phyloP scores from a whole-genome alignment of 2,888 invertebrate species.

The Drosophila mettleri region DNA sequence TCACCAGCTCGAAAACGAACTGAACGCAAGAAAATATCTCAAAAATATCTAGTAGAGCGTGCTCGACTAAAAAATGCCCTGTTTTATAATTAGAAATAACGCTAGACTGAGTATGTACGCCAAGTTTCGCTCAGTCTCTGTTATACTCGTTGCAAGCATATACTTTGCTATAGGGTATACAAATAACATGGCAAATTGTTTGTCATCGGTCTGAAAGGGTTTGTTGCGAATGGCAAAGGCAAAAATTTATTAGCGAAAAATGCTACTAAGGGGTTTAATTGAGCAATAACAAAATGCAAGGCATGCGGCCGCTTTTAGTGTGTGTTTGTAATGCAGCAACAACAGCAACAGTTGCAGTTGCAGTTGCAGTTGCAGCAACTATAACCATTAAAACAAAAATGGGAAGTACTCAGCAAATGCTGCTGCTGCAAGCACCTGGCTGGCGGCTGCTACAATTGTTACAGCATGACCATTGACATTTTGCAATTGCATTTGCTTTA shows the following conservation, averaged over 20 bases:
- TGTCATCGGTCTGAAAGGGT: slow-evolving; percentile 55
- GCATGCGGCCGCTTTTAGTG: slow-evolving; percentile 44
- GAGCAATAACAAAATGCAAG: slow-evolving; percentile 71
- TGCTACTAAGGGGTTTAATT: slow-evolving; percentile 70
- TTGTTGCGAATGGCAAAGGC: slow-evolving; percentile 26
- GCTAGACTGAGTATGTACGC: no score
- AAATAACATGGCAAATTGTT: slow-evolving; percentile 46
- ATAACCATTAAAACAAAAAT: slow-evolving; percentile 13
- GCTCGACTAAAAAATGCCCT: slow-evolving; percentile 15
- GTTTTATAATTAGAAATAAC: no score
- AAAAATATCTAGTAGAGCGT: not conserved
- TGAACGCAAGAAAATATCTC: slow-evolving; percentile 2
- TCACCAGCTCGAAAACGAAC: slow-evolving; percentile 37
- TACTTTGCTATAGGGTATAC: slow-evolving; percentile 7
- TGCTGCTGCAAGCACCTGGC: slow-evolving; percentile 27
- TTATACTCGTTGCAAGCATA: not conserved
- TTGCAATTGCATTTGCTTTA: slow-evolving; percentile 23
- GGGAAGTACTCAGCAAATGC: slow-evolving; percentile 31
- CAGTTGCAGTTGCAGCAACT: slow-evolving; percentile 33
- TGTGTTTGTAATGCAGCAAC: slow-evolving; percentile 49
- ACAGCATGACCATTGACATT: slow-evolving; percentile 39
- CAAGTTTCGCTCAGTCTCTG: not conserved
- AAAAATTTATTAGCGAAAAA: slow-evolving; percentile 63
- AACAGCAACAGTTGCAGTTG: slow-evolving; percentile 37
- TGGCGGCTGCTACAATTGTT: slow-evolving; percentile 24